Base-by-base conservation (phyloP, 2,113 vertebrate species). In the Mandrillus leucophaeus region DNA sequence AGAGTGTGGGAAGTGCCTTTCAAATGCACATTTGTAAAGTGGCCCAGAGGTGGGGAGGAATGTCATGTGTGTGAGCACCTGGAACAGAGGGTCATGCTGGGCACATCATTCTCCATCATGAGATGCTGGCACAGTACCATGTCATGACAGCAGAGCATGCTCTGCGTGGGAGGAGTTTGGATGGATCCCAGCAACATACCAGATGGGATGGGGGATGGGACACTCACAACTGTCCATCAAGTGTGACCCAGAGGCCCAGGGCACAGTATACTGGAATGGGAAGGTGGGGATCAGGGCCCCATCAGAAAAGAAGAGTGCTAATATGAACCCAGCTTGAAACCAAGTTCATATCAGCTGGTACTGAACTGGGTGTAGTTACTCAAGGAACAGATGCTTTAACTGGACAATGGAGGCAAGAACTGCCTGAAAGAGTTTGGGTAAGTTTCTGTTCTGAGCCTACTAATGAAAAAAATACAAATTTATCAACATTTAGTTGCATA, bases 121-220 rank as follows among this genome's bases (percentile, higher is more conserved):
- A 91, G 88, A 82, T 35, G 70, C 85, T 85, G 96, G 96, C 96
- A 68, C 32, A 0, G 50, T 0, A 4, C 35, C 1, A 11, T 5
- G 75, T 61, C 80, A 6, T 10, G 87, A 97, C 84, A 94, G 55
- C 91, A 81, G 75, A 68, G 43, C 4, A 12, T 12, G 88, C 43
- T 66, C 88, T 11, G 23, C 14, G 0, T 40, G 61, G 64, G 91
- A 88, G 40, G 80, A 30, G 52, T 12, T 91, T 96, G 97, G 89
- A 93, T 27, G 43, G 73, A 73, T 61, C 98, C 97, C 98, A 97
- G 97, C 86, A 66, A 75, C 68, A 17, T 43, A 40, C 81, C 97
- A 98, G 98, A 97, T 97, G 98, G 97, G 98, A 52, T 35, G 73
- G 87, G 82, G 68, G 50, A 23, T 8, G 79, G 79, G 52, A 35